Evolutionary conservation across 2,888 invertebrate genomes (phyloP).

Genomic region (Drosophila neonasuta): DNA sequence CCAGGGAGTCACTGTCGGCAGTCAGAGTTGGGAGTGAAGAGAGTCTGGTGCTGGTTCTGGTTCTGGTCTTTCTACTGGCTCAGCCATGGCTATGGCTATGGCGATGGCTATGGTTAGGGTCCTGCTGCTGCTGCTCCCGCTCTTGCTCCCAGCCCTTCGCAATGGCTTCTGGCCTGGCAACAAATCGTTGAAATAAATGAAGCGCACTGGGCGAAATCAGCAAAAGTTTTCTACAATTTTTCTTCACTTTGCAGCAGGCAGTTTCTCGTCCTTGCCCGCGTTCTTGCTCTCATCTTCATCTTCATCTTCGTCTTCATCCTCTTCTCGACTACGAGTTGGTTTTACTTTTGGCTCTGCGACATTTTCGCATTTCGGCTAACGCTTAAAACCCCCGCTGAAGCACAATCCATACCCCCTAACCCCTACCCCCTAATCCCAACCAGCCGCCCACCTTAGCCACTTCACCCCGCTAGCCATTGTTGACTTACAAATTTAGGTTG

Average conservation of each 20-base stretch:
- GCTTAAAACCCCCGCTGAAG: conserved; percentile 39
- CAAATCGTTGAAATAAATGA: conserved; percentile 79
- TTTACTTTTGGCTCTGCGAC: conserved; percentile 71
- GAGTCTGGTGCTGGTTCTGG: conserved; percentile 21
- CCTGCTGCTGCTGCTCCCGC: conserved; percentile 24
- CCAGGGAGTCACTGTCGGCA: conserved; percentile 18
- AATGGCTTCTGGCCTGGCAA: conserved; percentile 59
- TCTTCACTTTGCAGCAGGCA: conserved; percentile 72
- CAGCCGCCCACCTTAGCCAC: neutral
- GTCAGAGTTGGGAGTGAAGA: conserved; percentile 5
- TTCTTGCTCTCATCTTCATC: conserved; percentile 6
- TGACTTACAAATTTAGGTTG: conserved; percentile 76
- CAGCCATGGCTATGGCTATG: neutral
- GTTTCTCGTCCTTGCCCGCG: conserved; percentile 6
- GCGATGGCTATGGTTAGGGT: conserved; percentile 23
- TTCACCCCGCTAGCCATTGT: conserved; percentile 53
- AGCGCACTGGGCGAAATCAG: conserved; percentile 78
- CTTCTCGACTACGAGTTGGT: conserved; percentile 39
- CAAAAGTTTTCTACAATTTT: conserved; percentile 77
- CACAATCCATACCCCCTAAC: conserved; percentile 3
- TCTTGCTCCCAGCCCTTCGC: conserved; percentile 13
- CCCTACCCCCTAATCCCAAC: too few species aligned
- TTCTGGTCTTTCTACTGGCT: conserved; percentile 28
- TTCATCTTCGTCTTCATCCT: conserved; percentile 5
- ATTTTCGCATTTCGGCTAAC: conserved; percentile 74